These are phyloP conservation scores for Notocelia uddmanniana DNA, from an alignment of 2,888 invertebrate species.

Conservation along the genomic window DNA sequence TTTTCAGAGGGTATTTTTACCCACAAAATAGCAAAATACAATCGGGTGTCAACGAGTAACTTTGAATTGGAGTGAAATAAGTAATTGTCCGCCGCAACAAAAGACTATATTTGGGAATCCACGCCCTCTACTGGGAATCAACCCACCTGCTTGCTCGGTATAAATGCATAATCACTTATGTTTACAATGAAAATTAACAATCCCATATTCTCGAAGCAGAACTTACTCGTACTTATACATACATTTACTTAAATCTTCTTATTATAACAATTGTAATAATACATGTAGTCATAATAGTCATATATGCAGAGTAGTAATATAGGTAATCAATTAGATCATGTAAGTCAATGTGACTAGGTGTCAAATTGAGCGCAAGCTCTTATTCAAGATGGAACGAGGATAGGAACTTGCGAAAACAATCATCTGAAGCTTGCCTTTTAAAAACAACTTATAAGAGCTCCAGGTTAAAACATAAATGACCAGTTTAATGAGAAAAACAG, in stretches of 20 bases:
- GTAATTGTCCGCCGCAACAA: conserved; percentile 6
- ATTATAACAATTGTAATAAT: background rate
- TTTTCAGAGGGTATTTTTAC: background rate
- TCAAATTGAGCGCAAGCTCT: too few species aligned
- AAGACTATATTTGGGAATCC: background rate
- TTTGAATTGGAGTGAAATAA: background rate
- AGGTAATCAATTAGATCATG: background rate
- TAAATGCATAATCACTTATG: background rate
- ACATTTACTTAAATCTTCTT: background rate
- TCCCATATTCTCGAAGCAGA: background rate
- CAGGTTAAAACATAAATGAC: too few species aligned
- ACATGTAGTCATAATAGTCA: too few species aligned
- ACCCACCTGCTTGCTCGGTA: conserved; percentile 8
- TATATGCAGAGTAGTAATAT: too few species aligned
- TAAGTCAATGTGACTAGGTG: too few species aligned
- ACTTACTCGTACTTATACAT: background rate
- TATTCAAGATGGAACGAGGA: too few species aligned
- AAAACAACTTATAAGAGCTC: too few species aligned
- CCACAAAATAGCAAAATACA: background rate
- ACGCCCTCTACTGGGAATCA: background rate
- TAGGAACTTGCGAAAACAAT: too few species aligned
- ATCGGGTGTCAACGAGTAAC: conserved; percentile 2
- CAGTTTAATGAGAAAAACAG: too few species aligned
- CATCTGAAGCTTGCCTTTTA: too few species aligned
- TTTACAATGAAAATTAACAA: conserved; percentile 12